Evolutionary conservation across 2,113 vertebrate species (phyloP), one percentile per base, ranked within the genome.

Genomic region (Labeo rohita): DNA sequence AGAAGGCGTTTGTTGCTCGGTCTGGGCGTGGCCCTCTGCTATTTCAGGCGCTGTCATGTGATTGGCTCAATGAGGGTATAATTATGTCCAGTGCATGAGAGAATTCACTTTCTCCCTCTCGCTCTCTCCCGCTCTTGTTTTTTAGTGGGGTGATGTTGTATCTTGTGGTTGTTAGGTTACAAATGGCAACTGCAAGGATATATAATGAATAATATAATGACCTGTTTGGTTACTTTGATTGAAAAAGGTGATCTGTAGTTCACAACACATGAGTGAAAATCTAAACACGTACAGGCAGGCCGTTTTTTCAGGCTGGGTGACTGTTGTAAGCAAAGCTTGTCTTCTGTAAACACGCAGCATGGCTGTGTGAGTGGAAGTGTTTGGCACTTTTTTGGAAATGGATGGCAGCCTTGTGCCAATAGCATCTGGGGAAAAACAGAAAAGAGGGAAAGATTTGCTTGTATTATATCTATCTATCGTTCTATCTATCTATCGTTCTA

Each of bases 1-100:
- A 88, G 89, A 93, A 92, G 93, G 90, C 88, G 88, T 92, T 93
- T 94, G 93, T 94, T 94, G 94, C 90, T 94, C 87, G 88, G 87
- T 90, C 91, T 90, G 92, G 92, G 91, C 91, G 92, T 90, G 92
- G 94, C 34, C 49, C 63, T 72, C 89, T 93, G 91, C 92, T 94
- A 92, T 94, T 93, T 92, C 93, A 93, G 92, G 86, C 91, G 89
- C 86, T 85, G 85, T 85, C 84, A 83, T 87, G 89, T 90, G 92
- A 94, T 94, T 94, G 92, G 92, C 86, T 89, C 86, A 85, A 68
- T 39, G 89, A 91, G 91, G 87, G 93, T 93, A 92, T 94, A 93
- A 95, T 95, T 94, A 94, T 92, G 92, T 92, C 89, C 90, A 87
- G 89, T 12, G 16, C 90, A 87, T 81, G 59, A 84, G 82, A 77